A percentile compares a stretch with the other conserved stretches of the same genome.
These are phyloP conservation scores for Lophius americanus DNA, from an alignment of 2,797 vertebrate genomes.

Conservation along the genomic window DNA sequence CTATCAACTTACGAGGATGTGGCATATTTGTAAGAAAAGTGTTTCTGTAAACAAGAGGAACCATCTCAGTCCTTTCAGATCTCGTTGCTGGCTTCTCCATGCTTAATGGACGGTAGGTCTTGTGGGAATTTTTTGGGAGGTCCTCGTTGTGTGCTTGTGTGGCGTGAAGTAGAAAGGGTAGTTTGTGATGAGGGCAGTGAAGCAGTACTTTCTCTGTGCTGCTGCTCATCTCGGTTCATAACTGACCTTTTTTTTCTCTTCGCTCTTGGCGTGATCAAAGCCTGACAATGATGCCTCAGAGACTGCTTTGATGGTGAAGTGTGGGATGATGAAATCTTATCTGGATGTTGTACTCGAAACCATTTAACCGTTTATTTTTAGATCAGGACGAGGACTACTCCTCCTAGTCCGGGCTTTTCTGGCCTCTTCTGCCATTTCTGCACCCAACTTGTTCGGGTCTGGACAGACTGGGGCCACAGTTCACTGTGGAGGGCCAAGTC, in stretches of 20 bases:
- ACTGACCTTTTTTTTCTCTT: slow-evolving; percentile 64
- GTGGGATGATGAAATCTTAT: slow-evolving; percentile 45
- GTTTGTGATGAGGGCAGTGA: slow-evolving; percentile 17
- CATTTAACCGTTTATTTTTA: slow-evolving; percentile 64
- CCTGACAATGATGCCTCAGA: slow-evolving; percentile 51
- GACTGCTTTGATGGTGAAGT: slow-evolving; percentile 43
- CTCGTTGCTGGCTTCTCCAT: too few species aligned
- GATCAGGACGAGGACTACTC: slow-evolving; percentile 39
- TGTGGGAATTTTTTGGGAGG: slow-evolving; percentile 11
- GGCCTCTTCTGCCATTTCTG: slow-evolving; percentile 13
- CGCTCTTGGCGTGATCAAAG: slow-evolving; percentile 22
- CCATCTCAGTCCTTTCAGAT: too few species aligned
- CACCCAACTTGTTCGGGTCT: slow-evolving; percentile 1
- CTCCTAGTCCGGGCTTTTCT: slow-evolving; percentile 18
- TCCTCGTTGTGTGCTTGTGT: background rate
- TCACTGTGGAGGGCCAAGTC: slow-evolving; percentile 31
- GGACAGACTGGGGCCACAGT: slow-evolving; percentile 19
- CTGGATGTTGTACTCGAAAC: slow-evolving; percentile 44
- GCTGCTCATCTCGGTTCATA: slow-evolving; percentile 33
- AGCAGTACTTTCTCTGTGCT: slow-evolving; percentile 20
- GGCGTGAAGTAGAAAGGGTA: slow-evolving; percentile 19
- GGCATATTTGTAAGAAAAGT: background rate
- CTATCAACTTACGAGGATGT: background rate
- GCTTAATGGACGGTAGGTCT: background rate
- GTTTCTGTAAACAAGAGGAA: background rate